Evolutionary conservation across 2,888 invertebrate species (phyloP), one percentile per base, ranked within the genome.

Genomic region (Plebejus argus): DNA sequence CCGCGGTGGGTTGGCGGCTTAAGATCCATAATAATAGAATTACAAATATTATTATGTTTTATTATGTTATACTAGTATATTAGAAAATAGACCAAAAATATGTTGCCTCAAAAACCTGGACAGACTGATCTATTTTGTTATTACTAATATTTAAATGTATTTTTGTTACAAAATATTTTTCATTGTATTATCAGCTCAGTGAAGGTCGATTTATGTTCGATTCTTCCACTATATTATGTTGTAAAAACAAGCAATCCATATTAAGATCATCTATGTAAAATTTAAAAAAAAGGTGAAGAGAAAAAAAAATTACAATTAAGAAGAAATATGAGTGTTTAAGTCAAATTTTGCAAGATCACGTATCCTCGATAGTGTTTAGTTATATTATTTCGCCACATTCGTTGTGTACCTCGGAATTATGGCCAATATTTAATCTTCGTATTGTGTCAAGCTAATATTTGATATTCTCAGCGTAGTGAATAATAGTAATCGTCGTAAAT

Each of bases 391-490:
- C 61, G 61, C 23, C 61, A 23, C 61, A 61, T 61, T 20, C 12
- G 4, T 8, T 12, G 23, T 10, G 23, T 61, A 12, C 10, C 61
- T 61, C 61, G 23, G 23, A 61, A 23, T 23, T 8, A 12, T 23
- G 23, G 61, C 23, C 23, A 61, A 61, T 61, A 61, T 61, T 61
- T 23, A 61, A 61, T 61, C 61, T 61, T 61, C 61, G 61, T 23
- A 61, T 12, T 61, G 23, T 61, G 61, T 61, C 61, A 61, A 61
- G 61, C 61, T 12, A 61, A 61, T 61, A 61, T 61, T 61, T 61
- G 61, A 12, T 20, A 23, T 61, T 61, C 23, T 78, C 76, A 70
- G 81, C 87, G 82, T 76, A 89, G 87, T 80, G 86, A 81, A 77
- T 83, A 81, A 7, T 81, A 76, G 79, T 82, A 78, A 83, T 84